These are phyloP conservation scores for Silurus glanis DNA, from an alignment of 2,113 vertebrate species.

Conservation along the genomic window DNA sequence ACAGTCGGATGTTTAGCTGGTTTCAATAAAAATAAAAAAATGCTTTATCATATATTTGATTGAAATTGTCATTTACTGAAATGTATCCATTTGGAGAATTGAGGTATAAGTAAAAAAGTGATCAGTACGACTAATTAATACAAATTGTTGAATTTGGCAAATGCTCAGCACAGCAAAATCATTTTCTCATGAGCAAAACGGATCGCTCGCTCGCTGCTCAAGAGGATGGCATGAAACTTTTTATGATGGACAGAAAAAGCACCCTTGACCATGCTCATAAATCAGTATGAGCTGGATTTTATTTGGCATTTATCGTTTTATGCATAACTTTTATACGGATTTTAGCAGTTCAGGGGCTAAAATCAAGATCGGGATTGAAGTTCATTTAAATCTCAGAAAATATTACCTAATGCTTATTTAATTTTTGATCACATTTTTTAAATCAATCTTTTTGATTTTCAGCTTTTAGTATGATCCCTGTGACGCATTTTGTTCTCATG, in stretches of 20 bases:
- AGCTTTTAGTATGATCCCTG: neutral
- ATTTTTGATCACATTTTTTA: neutral
- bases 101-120: neutral
- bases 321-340: neutral
- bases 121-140: neutral
- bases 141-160: neutral
- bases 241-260: neutral
- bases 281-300: neutral
- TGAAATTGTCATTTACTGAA: neutral
- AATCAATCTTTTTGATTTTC: neutral
- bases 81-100: neutral
- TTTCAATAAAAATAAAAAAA: neutral
- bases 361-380: neutral
- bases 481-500: neutral
- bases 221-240: neutral
- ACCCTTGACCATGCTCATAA: neutral
- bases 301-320: neutral
- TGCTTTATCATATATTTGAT: neutral
- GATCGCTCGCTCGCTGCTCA: neutral
- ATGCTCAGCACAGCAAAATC: neutral
- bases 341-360: neutral
- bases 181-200: neutral
- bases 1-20: neutral
- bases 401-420: neutral
- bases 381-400: neutral